Conservation (phyloP, 2,797 vertebrate genomes). For the Galaxias olidus region DNA sequence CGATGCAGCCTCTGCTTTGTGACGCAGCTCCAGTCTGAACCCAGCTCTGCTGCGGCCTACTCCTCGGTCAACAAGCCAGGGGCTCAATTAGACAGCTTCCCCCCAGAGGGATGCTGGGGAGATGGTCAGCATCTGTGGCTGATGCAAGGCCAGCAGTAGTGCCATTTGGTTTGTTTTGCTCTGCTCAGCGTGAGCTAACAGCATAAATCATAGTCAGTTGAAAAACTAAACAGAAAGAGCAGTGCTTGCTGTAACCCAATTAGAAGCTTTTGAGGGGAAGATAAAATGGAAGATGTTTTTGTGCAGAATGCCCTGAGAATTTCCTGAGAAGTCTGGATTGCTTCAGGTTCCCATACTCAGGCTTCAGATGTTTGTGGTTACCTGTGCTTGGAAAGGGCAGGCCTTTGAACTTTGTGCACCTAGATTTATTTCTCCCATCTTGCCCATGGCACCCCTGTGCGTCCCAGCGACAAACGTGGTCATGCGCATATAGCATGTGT, state of each 20-base stretch:
- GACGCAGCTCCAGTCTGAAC: slow-evolving; percentile 66
- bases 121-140: neutral
- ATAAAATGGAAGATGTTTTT: no score
- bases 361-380: no score
- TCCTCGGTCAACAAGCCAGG: slow-evolving; percentile 29
- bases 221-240: neutral
- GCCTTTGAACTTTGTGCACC: neutral
- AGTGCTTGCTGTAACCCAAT: no score
- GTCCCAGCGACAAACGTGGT: neutral
- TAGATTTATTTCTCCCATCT: neutral
- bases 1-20: slow-evolving; percentile 63
- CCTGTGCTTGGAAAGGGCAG: no score
- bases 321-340: no score
- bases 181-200: neutral
- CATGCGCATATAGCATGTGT: neutral
- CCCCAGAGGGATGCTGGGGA: slow-evolving; percentile 13
- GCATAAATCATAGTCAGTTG: neutral
- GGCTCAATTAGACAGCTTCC: slow-evolving; percentile 36
- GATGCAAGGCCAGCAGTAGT: neutral
- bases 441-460: neutral
- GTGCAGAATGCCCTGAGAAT: no score
- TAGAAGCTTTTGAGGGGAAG: neutral
- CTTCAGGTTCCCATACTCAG: no score
- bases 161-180: no score
- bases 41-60: slow-evolving; percentile 52